Conservation (phyloP, 2,797 vertebrate species). For the Bucorvus abyssinicus region DNA sequence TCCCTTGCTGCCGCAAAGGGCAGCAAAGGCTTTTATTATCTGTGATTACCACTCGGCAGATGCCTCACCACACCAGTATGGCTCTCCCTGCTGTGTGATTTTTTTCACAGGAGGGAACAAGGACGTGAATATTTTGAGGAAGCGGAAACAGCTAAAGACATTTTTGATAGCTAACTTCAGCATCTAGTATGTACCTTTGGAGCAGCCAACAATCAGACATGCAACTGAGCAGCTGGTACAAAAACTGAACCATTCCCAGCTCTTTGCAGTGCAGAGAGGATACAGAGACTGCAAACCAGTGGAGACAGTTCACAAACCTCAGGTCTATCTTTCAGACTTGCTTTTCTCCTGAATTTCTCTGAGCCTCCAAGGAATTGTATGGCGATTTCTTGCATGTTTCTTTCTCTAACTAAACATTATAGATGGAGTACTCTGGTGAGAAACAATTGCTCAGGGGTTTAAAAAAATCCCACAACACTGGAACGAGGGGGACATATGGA, state of each 20-base stretch:
- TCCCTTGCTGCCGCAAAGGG: not conserved
- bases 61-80: fast-evolving
- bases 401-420: not conserved
- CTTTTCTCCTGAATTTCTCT: not conserved
- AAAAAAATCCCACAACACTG: not conserved
- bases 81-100: not conserved
- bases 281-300: not conserved
- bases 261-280: not conserved
- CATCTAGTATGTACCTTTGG: not conserved
- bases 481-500: not conserved
- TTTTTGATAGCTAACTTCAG: not conserved
- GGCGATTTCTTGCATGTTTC: not conserved
- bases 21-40: not conserved
- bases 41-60: not conserved
- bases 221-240: not conserved
- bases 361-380: not conserved
- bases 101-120: not conserved
- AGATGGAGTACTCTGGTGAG: not conserved
- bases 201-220: not conserved
- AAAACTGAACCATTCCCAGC: not conserved
- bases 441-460: not conserved
- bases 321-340: not conserved
- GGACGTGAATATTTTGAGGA: not conserved
- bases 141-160: not conserved
- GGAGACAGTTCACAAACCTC: not conserved